Evolutionary conservation across 2,888 invertebrate genomes (phyloP).

Genomic region (Eilema depressum): DNA sequence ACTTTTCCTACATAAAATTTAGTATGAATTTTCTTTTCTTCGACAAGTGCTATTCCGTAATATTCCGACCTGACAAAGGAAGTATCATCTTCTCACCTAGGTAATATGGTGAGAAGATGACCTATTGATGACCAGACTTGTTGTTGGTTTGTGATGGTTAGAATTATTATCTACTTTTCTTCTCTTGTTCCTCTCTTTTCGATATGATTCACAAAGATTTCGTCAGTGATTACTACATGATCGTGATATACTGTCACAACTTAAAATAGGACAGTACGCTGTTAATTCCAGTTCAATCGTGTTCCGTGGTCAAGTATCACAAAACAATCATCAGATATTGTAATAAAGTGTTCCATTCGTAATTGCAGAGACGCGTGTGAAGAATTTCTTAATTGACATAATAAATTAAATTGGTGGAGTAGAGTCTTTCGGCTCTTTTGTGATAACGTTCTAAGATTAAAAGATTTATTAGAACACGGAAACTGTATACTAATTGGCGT

Average conservation of each 20-base stretch:
- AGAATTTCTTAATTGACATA: constrained; percentile 81
- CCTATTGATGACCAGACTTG: too few species aligned
- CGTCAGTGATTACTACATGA: too few species aligned
- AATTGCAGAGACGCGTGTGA: constrained; percentile 70
- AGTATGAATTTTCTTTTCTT: neutral
- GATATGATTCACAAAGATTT: too few species aligned
- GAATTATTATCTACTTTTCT: too few species aligned
- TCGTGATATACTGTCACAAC: neutral
- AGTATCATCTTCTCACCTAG: too few species aligned
- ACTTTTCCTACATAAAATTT: neutral
- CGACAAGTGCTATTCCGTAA: neutral
- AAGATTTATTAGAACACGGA: constrained; percentile 73
- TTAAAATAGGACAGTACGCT: neutral
- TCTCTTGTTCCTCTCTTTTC: too few species aligned
- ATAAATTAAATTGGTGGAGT: constrained; percentile 74
- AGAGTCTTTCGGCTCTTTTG: constrained; percentile 71
- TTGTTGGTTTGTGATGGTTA: too few species aligned
- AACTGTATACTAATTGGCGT: constrained; percentile 74
- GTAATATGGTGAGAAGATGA: too few species aligned
- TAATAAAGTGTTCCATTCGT: constrained; percentile 37
- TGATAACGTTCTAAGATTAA: constrained; percentile 73
- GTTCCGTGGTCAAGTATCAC: constrained; percentile 5
- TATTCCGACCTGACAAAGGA: too few species aligned
- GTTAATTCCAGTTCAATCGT: constrained; percentile 1
- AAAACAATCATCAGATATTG: constrained; percentile 20